Evolutionary conservation across 2,888 invertebrate species (phyloP).

Genomic region (Rotaria macrura): DNA sequence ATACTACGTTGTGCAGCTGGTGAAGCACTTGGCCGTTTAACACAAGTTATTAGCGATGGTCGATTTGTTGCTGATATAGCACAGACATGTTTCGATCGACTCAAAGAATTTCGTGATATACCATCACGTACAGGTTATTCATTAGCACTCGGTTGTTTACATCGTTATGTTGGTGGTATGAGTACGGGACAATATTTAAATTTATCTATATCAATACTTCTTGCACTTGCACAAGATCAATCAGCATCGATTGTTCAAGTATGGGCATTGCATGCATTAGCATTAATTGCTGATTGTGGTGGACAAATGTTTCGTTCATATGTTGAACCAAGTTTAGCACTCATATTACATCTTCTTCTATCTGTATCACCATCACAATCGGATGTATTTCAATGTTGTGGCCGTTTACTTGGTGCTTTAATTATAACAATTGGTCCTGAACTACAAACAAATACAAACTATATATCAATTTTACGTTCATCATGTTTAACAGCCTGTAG

Average conservation of each 20-base stretch:
- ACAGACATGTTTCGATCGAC: slow-evolving; percentile 71
- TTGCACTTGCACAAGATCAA: slow-evolving; percentile 84
- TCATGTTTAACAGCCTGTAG: slow-evolving; percentile 78
- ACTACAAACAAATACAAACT: slow-evolving; percentile 62
- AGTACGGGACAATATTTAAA: slow-evolving; percentile 80
- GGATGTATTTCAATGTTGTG: slow-evolving; percentile 83
- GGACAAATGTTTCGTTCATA: slow-evolving; percentile 97
- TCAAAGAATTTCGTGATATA: slow-evolving; percentile 75
- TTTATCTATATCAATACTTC: slow-evolving; percentile 80
- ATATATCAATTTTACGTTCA: slow-evolving; percentile 16
- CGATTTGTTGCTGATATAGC: slow-evolving; percentile 77
- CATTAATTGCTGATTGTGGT: slow-evolving; percentile 87
- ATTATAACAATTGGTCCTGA: slow-evolving; percentile 97
- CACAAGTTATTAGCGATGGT: slow-evolving; percentile 74
- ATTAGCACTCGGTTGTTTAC: slow-evolving; percentile 84
- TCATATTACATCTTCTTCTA: slow-evolving; percentile 76
- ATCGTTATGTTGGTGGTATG: slow-evolving; percentile 86
- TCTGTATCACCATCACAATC: slow-evolving; percentile 76
- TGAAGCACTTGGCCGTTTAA: slow-evolving; percentile 82
- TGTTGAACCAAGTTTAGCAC: slow-evolving; percentile 80
- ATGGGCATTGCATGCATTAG: slow-evolving; percentile 89
- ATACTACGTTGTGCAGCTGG: slow-evolving; percentile 80
- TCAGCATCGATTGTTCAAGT: slow-evolving; percentile 89
- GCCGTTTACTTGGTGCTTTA: slow-evolving; percentile 78
- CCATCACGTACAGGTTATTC: slow-evolving; percentile 73